These are phyloP conservation scores for Palloptera scutellata DNA, from an alignment of 2,888 invertebrate species.

Conservation along the genomic window DNA sequence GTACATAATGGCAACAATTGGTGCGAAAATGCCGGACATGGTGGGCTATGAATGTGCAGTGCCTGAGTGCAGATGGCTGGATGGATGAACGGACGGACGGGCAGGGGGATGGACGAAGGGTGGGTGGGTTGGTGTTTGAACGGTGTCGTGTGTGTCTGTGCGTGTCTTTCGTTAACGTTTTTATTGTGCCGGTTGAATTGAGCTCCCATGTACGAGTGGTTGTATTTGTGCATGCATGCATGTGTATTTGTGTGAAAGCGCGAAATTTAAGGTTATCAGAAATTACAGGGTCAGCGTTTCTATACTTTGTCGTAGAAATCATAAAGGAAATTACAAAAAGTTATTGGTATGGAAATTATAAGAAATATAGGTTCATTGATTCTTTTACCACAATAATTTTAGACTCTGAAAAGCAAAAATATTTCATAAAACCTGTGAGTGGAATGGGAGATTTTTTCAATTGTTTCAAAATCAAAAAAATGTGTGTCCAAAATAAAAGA, in stretches of 20 bases:
- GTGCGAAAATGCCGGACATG: conserved; percentile 55
- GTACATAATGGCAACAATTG: conserved; percentile 46
- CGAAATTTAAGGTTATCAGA: background rate
- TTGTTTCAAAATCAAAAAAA: too few species aligned
- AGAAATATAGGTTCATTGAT: too few species aligned
- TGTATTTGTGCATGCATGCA: background rate
- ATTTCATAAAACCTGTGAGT: too few species aligned
- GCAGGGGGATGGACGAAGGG: background rate
- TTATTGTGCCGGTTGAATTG: conserved; percentile 5
- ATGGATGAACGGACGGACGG: conserved; percentile 22
- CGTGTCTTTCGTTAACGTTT: conserved; percentile 2
- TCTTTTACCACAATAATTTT: too few species aligned
- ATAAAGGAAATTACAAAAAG: too few species aligned
- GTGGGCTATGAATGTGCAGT: conserved; percentile 33
- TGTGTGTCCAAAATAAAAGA: too few species aligned
- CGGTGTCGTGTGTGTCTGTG: conserved; percentile 9
- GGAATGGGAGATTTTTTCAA: too few species aligned
- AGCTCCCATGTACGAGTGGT: background rate
- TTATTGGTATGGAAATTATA: too few species aligned
- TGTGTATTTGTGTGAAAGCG: background rate
- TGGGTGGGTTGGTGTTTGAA: background rate
- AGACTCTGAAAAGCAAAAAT: too few species aligned
- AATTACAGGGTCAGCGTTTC: too few species aligned
- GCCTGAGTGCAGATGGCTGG: conserved; percentile 16
- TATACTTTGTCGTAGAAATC: too few species aligned